These are phyloP conservation scores for Anguilla pacifica DNA, from an alignment of 2,797 vertebrate genomes.

Conservation along the genomic window DNA sequence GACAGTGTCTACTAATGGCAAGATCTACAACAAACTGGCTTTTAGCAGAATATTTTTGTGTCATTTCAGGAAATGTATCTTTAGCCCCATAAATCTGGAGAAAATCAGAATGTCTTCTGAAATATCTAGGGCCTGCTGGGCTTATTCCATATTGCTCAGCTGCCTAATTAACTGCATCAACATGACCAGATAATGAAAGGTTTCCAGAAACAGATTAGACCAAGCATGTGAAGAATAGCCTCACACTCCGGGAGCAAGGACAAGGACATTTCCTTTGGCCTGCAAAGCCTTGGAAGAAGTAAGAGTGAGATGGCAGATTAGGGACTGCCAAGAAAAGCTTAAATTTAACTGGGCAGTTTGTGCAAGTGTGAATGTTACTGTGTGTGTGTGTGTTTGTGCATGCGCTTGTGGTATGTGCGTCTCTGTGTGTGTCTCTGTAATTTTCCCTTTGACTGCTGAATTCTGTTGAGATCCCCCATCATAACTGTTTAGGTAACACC, in stretches of 20 bases:
- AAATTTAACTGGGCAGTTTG: not conserved
- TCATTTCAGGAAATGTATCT: not conserved
- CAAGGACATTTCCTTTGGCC: not conserved
- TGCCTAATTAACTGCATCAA: slow-evolving; percentile 12
- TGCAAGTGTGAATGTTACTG: not conserved
- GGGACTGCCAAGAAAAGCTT: not conserved
- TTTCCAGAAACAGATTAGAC: slow-evolving; percentile 6
- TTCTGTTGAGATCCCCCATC: not conserved
- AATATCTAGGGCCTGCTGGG: not conserved
- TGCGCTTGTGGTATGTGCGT: not conserved
- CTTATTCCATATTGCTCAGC: not conserved
- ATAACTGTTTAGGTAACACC: not conserved
- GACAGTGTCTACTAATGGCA: not conserved
- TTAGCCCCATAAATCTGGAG: not conserved
- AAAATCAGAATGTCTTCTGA: not conserved
- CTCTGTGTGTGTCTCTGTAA: not conserved
- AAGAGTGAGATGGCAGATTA: not conserved
- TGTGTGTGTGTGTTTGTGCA: not conserved
- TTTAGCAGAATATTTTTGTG: not conserved
- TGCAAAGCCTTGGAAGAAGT: not conserved
- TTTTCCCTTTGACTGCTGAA: not conserved
- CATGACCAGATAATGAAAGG: slow-evolving; percentile 4
- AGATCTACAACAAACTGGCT: not conserved
- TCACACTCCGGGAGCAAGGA: not conserved
- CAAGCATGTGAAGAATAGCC: not conserved